A percentile compares a stretch with the other conserved stretches of the same genome.
These are phyloP conservation scores for Harpalus rufipes DNA, from an alignment of 2,888 invertebrate genomes.

Conservation along the genomic window DNA sequence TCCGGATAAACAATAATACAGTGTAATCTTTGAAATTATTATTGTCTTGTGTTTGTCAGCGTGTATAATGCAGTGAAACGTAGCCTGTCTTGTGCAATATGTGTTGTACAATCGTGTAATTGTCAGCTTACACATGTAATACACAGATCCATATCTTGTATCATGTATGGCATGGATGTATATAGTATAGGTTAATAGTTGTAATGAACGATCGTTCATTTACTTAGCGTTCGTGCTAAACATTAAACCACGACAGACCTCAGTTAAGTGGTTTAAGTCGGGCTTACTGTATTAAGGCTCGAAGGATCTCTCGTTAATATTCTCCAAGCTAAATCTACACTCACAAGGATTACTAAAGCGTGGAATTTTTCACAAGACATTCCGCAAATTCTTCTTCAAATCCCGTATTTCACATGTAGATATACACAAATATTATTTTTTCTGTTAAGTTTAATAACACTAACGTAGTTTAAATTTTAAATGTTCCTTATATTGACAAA, in stretches of 20 bases:
- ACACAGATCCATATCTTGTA: not conserved
- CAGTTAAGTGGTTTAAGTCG: not conserved
- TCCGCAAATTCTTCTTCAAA: not conserved
- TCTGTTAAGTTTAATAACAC: no score
- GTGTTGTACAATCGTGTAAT: not conserved
- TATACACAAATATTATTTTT: no score
- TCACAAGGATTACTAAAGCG: not conserved
- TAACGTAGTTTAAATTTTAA: no score
- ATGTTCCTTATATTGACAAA: no score
- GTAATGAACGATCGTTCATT: conserved; percentile 5
- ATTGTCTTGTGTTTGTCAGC: no score
- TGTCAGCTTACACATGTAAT: conserved; percentile 2
- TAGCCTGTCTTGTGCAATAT: not conserved
- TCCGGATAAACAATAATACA: no score
- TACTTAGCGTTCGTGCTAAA: conserved; percentile 1
- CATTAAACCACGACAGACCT: conserved; percentile 1
- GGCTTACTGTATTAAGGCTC: not conserved
- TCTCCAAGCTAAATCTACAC: not conserved
- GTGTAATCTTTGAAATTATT: no score
- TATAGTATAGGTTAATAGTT: not conserved
- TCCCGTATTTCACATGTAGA: no score
- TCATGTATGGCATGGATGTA: not conserved
- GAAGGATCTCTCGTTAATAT: not conserved
- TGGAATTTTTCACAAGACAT: not conserved
- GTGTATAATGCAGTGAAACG: not conserved